Evolutionary conservation across 2,113 vertebrate species (phyloP), one percentile per base, ranked within the genome.

Genomic region (Noctilio leporinus): DNA sequence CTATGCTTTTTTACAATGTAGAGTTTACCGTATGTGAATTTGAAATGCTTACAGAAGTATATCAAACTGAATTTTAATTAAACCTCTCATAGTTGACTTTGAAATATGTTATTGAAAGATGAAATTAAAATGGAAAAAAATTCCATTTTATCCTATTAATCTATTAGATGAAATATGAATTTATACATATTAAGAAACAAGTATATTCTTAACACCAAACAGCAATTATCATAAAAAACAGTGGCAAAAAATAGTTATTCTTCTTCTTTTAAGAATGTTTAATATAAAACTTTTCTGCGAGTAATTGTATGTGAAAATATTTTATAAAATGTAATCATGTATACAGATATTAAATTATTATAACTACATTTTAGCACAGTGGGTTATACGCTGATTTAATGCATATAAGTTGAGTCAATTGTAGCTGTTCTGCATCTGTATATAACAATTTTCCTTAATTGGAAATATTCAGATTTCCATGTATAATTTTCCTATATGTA

Each of bases 381-480:
- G 20, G 51, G 62, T 73, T 49, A 82, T 11, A 70, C 77, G 2
- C 47, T 93, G 12, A 73, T 92, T 55, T 86, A 89, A 53, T 38
- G 33, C 17, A 72, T 35, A n/a, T 67, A 83, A 89, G 10, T 8
- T 65, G 70, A 82, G 83, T 94, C 51, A 88, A 10, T 70, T 65
- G 47, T 77, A 88, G 33, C 47, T 67, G 20, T 16, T 77, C 15
- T 89, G 4, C 8, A 40, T 77, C 5, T 78, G 35, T 90, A 57
- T 35, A 3, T 57, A 91, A 92, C 12, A 80, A 33, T 91, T 96
- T 89, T 89, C 7, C 7, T 92, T 84, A 92, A 89, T 26, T 69
- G 22, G 22, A 87, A 87, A 84, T 43, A 76, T 87, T 94, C 4
- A 64, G 2, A 81, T 92, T 97, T 95, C 16, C n/a, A 85, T n/a